Evolutionary conservation across 1,140 invertebrate species (phyloP).

Genomic region (Lucilia sericata): DNA sequence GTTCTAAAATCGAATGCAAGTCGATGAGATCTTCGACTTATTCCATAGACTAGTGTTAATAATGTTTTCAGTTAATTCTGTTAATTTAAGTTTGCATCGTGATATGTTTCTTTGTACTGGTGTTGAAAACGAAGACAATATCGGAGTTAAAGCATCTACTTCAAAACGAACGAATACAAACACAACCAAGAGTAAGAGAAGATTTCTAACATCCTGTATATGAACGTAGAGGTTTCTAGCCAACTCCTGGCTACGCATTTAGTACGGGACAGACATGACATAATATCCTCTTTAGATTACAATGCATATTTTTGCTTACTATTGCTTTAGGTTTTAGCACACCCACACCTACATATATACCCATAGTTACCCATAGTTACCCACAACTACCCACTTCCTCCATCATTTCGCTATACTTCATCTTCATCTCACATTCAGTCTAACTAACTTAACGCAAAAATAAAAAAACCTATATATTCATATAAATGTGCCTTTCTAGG

Average conservation of each 20-base stretch:
- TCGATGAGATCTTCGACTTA: too few species aligned
- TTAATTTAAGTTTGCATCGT: not conserved
- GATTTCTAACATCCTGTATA: not conserved
- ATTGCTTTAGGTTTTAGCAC: not conserved
- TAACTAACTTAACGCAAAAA: constrained; percentile 9
- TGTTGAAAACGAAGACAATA: constrained; percentile 41
- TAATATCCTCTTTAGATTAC: constrained; percentile 31
- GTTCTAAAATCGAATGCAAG: too few species aligned
- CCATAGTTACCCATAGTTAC: not conserved
- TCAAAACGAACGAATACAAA: not conserved
- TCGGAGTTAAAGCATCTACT: constrained; percentile 31
- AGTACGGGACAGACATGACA: not conserved
- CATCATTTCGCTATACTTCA: not conserved
- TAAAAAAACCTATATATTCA: not conserved
- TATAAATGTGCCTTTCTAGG: not conserved
- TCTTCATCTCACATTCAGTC: not conserved
- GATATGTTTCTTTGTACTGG: not conserved
- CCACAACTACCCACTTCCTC: not conserved
- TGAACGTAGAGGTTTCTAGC: not conserved
- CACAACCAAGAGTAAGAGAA: not conserved
- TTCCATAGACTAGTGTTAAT: too few species aligned
- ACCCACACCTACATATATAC: not conserved
- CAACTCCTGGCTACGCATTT: not conserved
- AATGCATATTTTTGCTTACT: constrained; percentile 23
- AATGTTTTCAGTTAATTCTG: not conserved